These are phyloP conservation scores for Megastigmus dorsalis DNA, from an alignment of 2,888 invertebrate genomes.

Conservation along the genomic window DNA sequence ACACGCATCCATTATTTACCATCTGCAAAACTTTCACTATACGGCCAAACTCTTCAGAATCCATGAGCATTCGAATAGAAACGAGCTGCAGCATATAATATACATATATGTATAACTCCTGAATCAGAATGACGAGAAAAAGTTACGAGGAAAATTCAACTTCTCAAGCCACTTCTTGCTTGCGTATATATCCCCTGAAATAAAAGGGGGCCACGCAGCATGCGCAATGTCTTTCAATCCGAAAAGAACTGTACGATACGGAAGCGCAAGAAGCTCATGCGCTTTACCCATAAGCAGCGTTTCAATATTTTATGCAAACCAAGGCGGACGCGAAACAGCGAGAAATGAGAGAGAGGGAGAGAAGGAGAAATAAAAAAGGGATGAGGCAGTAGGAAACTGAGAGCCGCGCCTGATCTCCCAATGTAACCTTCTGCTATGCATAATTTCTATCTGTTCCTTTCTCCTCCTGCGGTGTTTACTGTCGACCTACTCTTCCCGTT, in stretches of 20 bases:
- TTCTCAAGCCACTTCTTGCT: too few relatives aligned
- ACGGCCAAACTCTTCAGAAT: too few relatives aligned
- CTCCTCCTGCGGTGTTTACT: slow-evolving; percentile 14
- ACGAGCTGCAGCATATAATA: too few relatives aligned
- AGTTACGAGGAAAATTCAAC: too few relatives aligned
- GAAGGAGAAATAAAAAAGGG: not conserved
- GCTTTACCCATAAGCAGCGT: slow-evolving; percentile 56
- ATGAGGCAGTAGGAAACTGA: slow-evolving; percentile 34
- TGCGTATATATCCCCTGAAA: not conserved
- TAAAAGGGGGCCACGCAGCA: not conserved
- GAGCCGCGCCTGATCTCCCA: slow-evolving; percentile 19
- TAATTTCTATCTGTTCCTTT: slow-evolving; percentile 25
- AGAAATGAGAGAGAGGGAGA: not conserved
- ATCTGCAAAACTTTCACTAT: too few relatives aligned
- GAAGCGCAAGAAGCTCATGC: not conserved
- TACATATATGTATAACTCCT: too few relatives aligned
- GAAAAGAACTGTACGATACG: too few relatives aligned
- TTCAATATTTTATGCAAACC: slow-evolving; percentile 61
- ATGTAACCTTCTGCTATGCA: slow-evolving; percentile 23
- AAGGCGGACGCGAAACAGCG: slow-evolving; percentile 27
- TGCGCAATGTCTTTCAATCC: slow-evolving; percentile 25
- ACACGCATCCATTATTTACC: too few relatives aligned
- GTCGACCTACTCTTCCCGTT: slow-evolving; percentile 19
- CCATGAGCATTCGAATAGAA: too few relatives aligned
- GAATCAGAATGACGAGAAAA: too few relatives aligned